These are phyloP conservation scores for Haliclystus octoradiatus DNA, from an alignment of 30 jellyfish, hydroid and myxozoan genomes.

Conservation along the genomic window DNA sequence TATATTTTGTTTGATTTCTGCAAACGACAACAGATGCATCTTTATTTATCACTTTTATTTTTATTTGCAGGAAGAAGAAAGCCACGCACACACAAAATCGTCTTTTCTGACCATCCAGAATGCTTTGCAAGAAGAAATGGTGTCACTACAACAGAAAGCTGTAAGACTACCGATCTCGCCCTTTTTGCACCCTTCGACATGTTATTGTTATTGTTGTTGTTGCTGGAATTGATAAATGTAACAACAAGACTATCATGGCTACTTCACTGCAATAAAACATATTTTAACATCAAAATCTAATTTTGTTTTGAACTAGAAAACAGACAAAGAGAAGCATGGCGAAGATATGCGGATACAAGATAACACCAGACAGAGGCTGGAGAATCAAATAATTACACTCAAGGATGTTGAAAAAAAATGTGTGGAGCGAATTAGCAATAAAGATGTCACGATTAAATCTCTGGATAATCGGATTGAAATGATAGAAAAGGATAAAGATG, in stretches of 20 bases:
- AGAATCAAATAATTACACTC: conserved; percentile 22
- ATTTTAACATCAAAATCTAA: no score
- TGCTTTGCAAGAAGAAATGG: conserved; percentile 36
- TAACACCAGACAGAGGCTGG: conserved; percentile 37
- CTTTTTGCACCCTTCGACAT: neutral
- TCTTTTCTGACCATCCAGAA: conserved; percentile 29
- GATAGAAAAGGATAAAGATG: conserved; percentile 45
- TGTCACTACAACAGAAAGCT: conserved; percentile 25
- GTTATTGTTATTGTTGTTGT: no score
- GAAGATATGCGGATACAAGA: no score
- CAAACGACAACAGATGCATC: no score
- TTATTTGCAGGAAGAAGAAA: conserved; percentile 28
- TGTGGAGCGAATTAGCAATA: neutral
- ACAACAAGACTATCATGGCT: no score
- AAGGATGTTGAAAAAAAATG: conserved; percentile 22
- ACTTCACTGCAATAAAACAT: no score
- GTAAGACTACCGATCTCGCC: conserved; percentile 7
- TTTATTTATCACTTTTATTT: no score
- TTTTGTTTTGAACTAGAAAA: no score
- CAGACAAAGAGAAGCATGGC: no score
- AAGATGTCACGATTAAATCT: conserved; percentile 15
- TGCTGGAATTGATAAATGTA: no score
- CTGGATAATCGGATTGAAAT: conserved; percentile 1
- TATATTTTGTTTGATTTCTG: no score
- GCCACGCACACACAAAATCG: conserved; percentile 21